These are phyloP conservation scores for Sapayoa aenigma DNA, from an alignment of 2,113 vertebrate genomes.

Conservation along the genomic window DNA sequence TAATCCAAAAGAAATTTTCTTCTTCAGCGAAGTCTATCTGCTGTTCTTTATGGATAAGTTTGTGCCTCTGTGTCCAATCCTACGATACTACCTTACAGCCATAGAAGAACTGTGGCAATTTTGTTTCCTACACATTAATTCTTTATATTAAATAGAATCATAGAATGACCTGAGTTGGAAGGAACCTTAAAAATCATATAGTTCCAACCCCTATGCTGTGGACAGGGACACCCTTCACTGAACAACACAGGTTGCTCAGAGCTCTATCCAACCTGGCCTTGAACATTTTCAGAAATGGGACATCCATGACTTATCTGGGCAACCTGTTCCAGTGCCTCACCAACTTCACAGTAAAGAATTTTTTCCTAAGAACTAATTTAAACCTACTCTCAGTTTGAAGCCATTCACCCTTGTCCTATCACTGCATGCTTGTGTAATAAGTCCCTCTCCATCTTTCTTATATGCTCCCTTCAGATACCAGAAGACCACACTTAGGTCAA, in stretches of 20 bases:
- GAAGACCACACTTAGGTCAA: neutral
- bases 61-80: neutral
- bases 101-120: neutral
- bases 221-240: neutral
- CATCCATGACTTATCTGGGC: neutral
- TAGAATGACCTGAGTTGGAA: neutral
- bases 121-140: neutral
- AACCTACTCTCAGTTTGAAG: neutral
- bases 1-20: neutral
- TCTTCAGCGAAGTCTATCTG: neutral
- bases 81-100: neutral
- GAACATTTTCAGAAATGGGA: neutral
- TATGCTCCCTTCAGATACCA: neutral
- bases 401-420: neutral
- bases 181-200: neutral
- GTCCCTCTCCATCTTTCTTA: neutral
- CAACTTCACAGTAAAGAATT: neutral
- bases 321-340: neutral
- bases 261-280: neutral
- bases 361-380: neutral
- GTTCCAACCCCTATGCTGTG: accelerated
- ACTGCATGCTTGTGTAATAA: neutral
- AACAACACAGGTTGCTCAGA: neutral
- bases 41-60: neutral
- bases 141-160: neutral